Conservation (phyloP, 92 coral and sea anemone genomes). For the Ricordea florida region DNA sequence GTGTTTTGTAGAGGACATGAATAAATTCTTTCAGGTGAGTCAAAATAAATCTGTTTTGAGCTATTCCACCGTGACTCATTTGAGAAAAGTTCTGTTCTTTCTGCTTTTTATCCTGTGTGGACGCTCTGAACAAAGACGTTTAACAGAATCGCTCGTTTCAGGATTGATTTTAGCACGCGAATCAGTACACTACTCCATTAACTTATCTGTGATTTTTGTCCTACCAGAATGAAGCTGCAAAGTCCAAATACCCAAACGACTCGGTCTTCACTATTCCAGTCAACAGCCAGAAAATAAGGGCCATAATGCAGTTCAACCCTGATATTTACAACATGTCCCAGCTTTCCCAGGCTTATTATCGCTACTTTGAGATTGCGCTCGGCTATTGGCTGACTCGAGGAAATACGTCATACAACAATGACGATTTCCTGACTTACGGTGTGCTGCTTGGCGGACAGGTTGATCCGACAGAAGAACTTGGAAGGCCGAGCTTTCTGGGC, state of each 20-base stretch:
- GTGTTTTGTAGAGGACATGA: constrained; percentile 60
- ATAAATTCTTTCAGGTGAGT: constrained; percentile 47
- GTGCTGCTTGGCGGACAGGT: constrained; percentile 72
- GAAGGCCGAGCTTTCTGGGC: constrained; percentile 65
- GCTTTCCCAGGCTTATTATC: constrained; percentile 77
- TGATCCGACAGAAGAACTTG: constrained; percentile 44
- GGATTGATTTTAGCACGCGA: no score
- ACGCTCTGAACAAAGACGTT: background rate
- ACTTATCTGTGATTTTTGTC: no score
- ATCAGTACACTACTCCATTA: no score
- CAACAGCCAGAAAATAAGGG: constrained; percentile 58
- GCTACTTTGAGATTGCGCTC: constrained; percentile 89
- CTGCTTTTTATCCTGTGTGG: no score
- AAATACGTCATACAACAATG: constrained; percentile 60
- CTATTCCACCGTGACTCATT: no score
- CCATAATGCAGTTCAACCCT: constrained; percentile 74
- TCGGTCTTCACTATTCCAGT: constrained; percentile 75
- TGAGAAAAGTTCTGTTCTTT: no score
- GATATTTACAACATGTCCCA: constrained; percentile 58
- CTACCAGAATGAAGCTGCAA: constrained; percentile 79
- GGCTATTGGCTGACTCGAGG: constrained; percentile 79
- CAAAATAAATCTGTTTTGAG: no score
- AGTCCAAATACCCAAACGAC: constrained; percentile 71
- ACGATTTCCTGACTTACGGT: constrained; percentile 57
- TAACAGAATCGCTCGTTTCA: no score